These are phyloP conservation scores for Monodelphis domestica DNA, from an alignment of 2,797 vertebrate species.

Conservation along the genomic window DNA sequence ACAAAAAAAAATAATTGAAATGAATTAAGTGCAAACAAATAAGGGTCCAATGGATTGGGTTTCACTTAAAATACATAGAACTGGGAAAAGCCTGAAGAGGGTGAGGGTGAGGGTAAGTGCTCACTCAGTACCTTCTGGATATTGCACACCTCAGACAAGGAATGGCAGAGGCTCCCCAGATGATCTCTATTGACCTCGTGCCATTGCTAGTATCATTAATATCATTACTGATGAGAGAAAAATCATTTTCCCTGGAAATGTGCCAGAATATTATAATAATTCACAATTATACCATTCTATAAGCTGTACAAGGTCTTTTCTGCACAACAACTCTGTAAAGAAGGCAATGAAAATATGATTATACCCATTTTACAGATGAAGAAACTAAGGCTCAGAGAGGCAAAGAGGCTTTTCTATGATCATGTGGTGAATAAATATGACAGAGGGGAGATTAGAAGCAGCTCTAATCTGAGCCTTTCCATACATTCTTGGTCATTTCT, in stretches of 20 bases:
- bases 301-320: background rate
- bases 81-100: constrained; percentile 8
- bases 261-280: background rate
- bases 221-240: background rate
- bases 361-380: background rate
- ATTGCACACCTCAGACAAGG: constrained; percentile 26
- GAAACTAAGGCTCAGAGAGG: background rate
- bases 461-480: background rate
- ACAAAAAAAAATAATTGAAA: constrained; percentile 62
- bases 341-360: background rate
- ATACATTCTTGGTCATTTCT: background rate
- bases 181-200: background rate
- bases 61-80: constrained; percentile 63
- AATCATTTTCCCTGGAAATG: background rate
- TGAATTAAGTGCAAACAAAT: constrained; percentile 71
- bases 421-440: background rate
- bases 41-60: constrained; percentile 57
- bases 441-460: background rate
- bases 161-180: background rate
- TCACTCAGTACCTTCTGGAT: constrained; percentile 12
- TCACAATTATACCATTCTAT: background rate
- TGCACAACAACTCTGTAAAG: background rate
- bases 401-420: background rate
- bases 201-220: background rate
- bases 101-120: background rate